Evolutionary conservation across 2,113 vertebrate species (phyloP), one percentile per base, ranked within the genome.

Genomic region (Strix uralensis): DNA sequence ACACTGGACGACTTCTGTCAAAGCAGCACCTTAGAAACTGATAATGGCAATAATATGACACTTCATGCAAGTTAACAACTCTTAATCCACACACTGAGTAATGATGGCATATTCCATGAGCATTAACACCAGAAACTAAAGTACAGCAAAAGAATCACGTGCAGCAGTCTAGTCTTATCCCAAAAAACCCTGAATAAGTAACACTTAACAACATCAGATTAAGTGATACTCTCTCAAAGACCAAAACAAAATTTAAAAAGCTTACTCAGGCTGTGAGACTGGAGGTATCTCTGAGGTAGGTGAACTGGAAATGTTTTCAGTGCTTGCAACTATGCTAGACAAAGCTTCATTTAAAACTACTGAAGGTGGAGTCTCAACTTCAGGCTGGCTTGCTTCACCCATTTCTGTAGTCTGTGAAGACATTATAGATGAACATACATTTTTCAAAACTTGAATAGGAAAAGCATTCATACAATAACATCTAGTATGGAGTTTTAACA

Each of bases 281-380:
- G 96, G 95, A 94, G 98, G 95, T 81, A 97, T 98, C 95, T 98
- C 97, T 98, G 99, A 99, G 99, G 99, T 99, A 99, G 99, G 98
- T 97, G 98, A 97, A 97, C 97, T 98, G 91, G 98, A 97, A 91
- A 94, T 96, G 90, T 98, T 98, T 97, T 98, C 98, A 98, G 96
- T 97, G 95, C 94, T 95, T 91, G 95, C 57, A 95, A 93, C 89
- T 95, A 96, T 20, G 87, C 81, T 95, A 44, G 97, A 94, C 42
- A 97, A 91, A 65, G 97, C 98, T 93, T 98, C 98, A 77, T 97
- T 98, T 38, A 95, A 77, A 94, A 95, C 88, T 86, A 51, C 65
- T 36, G 97, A 82, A 62, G 97, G 54, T 78, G 98, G 97, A 77
- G 95, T 91, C 86, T 97, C 96, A 82, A 19, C 91, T 93, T 97